A percentile compares a stretch with the other conserved stretches of the same genome.
These are phyloP conservation scores for Magallana ariakensis DNA, from an alignment of 1,140 invertebrate genomes.

Conservation along the genomic window DNA sequence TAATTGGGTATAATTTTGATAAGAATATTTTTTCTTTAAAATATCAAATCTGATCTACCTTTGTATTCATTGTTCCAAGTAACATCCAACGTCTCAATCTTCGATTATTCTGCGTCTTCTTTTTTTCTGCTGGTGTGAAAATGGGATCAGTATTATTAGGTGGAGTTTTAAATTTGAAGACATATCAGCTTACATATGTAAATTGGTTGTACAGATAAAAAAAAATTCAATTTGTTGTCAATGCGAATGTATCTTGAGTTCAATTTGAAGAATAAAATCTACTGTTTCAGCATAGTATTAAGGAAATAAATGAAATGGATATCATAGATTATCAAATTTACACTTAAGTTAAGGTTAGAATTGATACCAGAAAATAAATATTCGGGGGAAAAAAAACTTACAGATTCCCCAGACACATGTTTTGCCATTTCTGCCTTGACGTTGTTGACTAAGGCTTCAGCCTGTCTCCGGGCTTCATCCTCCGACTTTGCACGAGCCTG, in stretches of 20 bases:
- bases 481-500: no score
- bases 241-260: conserved; percentile 9
- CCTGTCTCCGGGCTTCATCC: no score
- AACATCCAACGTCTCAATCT: neutral
- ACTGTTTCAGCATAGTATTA: neutral
- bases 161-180: neutral
- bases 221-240: neutral
- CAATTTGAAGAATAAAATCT: neutral
- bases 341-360: no score
- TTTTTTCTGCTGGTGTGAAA: neutral
- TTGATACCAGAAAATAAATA: no score
- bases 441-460: no score
- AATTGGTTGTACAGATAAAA: neutral
- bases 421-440: no score
- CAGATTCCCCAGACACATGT: no score
- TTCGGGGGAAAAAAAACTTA: no score
- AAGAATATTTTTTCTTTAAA: neutral
- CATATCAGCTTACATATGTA: neutral
- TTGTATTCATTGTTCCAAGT: neutral
- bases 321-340: no score
- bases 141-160: neutral
- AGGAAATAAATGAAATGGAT: neutral
- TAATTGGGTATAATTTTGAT: neutral
- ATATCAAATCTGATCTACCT: neutral
- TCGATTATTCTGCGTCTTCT: neutral